These are phyloP conservation scores for Lagocephalus sceleratus DNA, from an alignment of 2,797 vertebrate genomes.

Conservation along the genomic window DNA sequence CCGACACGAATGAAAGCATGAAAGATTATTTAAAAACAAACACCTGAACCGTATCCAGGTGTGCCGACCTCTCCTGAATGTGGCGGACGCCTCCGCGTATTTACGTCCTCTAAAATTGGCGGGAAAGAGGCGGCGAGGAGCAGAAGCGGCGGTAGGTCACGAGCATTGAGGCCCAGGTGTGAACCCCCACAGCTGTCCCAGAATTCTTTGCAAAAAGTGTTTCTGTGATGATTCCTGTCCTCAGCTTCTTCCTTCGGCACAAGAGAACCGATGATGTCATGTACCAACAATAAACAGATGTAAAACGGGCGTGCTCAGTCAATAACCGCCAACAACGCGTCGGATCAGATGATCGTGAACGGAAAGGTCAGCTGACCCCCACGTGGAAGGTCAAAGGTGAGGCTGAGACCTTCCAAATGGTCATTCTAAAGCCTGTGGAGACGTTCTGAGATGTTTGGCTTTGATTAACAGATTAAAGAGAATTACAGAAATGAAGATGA, in stretches of 20 bases:
- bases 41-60: background rate
- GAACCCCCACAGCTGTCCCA: background rate
- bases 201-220: background rate
- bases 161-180: conserved; percentile 3
- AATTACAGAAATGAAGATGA: no score
- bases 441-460: no score
- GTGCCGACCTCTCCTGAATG: no score
- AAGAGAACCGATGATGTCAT: conserved; percentile 42
- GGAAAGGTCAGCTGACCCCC: no score
- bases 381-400: no score
- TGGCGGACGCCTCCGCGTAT: no score
- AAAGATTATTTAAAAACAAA: background rate
- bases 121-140: background rate
- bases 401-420: no score
- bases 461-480: no score
- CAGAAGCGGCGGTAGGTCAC: conserved; percentile 21
- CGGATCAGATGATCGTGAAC: no score
- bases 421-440: no score
- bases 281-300: conserved; percentile 39
- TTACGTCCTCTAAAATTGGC: no score
- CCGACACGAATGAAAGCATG: conserved; percentile 8
- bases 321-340: no score
- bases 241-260: conserved; percentile 5
- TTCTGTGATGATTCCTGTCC: conserved; percentile 1
- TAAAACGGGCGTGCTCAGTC: background rate